phyloP scores from a whole-genome alignment of 2,888 invertebrate genomes.

The Nebria brevicollis region DNA sequence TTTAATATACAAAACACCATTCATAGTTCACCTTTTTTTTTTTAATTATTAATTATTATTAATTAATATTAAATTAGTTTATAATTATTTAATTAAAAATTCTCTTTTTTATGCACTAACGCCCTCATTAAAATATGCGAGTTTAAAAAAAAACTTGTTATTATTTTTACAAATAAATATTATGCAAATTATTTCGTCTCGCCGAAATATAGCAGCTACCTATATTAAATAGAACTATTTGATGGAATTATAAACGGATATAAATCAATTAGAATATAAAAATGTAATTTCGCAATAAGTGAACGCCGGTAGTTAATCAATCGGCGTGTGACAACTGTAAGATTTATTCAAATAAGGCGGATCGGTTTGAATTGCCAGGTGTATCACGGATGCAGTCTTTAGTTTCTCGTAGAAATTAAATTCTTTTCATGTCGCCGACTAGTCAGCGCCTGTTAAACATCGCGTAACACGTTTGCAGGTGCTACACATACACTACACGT shows the following conservation, averaged over 20 bases:
- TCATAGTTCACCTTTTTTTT: too few species aligned
- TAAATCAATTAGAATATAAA: not conserved
- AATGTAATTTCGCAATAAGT: not conserved
- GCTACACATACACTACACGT: not conserved
- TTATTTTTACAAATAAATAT: too few species aligned
- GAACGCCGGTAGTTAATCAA: not conserved
- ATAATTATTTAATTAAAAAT: too few species aligned
- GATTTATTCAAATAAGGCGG: not conserved
- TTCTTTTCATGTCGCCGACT: conserved; percentile 36
- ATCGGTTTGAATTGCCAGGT: conserved; percentile 24
- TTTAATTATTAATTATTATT: too few species aligned
- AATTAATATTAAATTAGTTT: too few species aligned
- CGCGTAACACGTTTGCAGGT: not conserved
- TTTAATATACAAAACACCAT: too few species aligned
- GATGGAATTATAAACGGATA: not conserved
- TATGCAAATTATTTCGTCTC: too few species aligned
- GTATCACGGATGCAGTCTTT: conserved; percentile 35
- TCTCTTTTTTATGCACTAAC: too few species aligned
- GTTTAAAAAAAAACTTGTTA: too few species aligned
- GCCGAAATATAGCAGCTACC: too few species aligned
- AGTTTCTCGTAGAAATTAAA: conserved; percentile 35
- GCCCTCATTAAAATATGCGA: too few species aligned
- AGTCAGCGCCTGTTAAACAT: conserved; percentile 33
- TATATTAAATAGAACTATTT: not conserved
- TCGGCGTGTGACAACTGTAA: not conserved